A percentile compares a stretch with the other conserved stretches of the same genome.
phyloP scores from a whole-genome alignment of 1,140 invertebrate species.

The fruit fly (Drosophila melanogaster) region DNA sequence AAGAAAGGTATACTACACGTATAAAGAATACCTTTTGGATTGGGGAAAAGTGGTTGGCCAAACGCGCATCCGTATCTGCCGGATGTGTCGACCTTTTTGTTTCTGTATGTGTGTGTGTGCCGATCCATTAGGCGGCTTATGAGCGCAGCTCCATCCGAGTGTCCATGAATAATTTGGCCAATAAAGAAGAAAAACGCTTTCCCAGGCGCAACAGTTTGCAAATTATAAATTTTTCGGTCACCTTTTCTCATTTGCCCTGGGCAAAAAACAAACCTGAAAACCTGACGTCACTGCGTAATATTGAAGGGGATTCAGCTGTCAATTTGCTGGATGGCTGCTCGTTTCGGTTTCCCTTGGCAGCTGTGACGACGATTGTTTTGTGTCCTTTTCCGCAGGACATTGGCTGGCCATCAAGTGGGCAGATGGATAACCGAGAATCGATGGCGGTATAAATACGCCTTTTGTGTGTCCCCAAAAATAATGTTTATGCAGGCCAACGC shows the following conservation, averaged over 20 bases:
- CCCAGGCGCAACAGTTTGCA: slow-evolving; percentile 57
- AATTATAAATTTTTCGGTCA: slow-evolving; percentile 26
- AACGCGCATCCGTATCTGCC: slow-evolving; percentile 32
- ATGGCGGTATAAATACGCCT: slow-evolving; percentile 18
- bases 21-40: not conserved
- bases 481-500: slow-evolving; percentile 52
- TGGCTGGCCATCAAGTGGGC: slow-evolving; percentile 31
- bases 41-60: slow-evolving; percentile 39
- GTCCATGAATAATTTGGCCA: slow-evolving; percentile 72
- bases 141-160: slow-evolving; percentile 38
- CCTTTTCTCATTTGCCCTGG: not conserved
- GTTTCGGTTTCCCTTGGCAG: slow-evolving; percentile 27
- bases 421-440: slow-evolving; percentile 29
- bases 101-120: slow-evolving; percentile 64
- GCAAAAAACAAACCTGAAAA: not conserved
- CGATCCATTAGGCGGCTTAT: slow-evolving; percentile 76
- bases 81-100: slow-evolving; percentile 68
- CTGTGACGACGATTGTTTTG: slow-evolving; percentile 49
- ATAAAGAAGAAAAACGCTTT: slow-evolving; percentile 28
- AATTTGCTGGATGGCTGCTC: slow-evolving; percentile 32
- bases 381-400: slow-evolving; percentile 48
- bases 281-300: slow-evolving; percentile 51
- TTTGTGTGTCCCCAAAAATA: slow-evolving; percentile 59
- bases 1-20: not conserved
- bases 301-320: slow-evolving; percentile 37